Evolutionary conservation across 2,797 vertebrate species (phyloP).

Genomic region (Argyrosomus regius): DNA sequence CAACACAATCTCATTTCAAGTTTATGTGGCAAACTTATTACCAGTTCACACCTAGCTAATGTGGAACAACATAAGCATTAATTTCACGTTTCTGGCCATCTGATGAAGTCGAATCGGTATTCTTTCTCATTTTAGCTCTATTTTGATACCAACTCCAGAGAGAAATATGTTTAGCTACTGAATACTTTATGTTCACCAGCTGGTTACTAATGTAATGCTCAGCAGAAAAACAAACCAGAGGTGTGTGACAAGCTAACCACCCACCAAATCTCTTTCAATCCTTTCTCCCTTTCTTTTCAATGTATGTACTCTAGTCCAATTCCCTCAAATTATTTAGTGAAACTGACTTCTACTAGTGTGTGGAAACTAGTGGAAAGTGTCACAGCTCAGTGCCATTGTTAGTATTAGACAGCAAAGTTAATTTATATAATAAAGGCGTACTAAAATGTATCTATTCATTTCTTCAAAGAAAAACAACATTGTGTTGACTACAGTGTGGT

Average conservation of each 20-base stretch:
- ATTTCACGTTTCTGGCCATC: not conserved
- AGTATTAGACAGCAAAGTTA: no score
- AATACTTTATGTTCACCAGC: not conserved
- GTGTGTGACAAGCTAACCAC: not conserved
- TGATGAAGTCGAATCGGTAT: not conserved
- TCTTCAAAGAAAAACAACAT: no score
- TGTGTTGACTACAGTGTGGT: not conserved
- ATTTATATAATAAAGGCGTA: not conserved
- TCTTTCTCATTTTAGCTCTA: not conserved
- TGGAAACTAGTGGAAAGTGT: no score
- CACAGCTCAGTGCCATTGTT: no score
- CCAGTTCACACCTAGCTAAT: not conserved
- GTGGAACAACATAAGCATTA: not conserved
- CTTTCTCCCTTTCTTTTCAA: no score
- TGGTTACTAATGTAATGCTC: no score
- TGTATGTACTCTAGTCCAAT: no score
- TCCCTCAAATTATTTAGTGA: no score
- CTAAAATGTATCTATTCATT: not conserved
- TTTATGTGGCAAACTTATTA: not conserved
- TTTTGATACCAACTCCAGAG: not conserved
- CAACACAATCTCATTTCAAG: not conserved
- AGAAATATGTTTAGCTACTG: not conserved
- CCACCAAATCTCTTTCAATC: no score
- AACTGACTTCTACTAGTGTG: no score
- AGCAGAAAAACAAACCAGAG: not conserved